Percentiles rank a stretch among this genome's conserved stretches.
phyloP scores from a whole-genome alignment of 2,113 vertebrate genomes.

The Ivindomyrus marchei region DNA sequence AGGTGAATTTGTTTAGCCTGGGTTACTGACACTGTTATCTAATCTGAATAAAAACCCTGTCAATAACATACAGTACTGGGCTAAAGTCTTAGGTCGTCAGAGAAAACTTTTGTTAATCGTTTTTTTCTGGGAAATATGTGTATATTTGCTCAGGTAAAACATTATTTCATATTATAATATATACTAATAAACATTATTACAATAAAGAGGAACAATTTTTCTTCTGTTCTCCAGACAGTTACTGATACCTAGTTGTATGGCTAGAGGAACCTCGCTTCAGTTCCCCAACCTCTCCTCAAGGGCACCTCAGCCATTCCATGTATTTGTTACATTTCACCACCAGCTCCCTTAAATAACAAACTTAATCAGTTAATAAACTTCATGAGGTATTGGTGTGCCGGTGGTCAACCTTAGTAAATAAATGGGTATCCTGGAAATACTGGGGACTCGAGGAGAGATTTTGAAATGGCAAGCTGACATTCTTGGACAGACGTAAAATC shows the following conservation, averaged over 20 bases:
- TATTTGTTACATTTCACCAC: background rate
- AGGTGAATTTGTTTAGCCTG: background rate
- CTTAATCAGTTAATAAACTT: background rate
- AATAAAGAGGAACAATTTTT: background rate
- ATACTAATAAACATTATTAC: background rate
- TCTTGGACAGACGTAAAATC: background rate
- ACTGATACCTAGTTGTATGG: too few relatives aligned
- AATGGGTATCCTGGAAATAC: background rate
- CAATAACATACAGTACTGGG: background rate
- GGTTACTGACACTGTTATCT: background rate
- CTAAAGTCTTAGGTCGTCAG: background rate
- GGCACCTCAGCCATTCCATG: background rate
- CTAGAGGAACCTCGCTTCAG: background rate
- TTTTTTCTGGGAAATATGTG: background rate
- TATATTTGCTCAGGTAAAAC: background rate
- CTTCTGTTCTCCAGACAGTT: too few relatives aligned
- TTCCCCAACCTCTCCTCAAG: background rate
- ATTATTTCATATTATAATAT: background rate
- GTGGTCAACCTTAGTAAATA: background rate
- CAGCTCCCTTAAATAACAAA: background rate
- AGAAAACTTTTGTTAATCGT: background rate
- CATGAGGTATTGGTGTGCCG: background rate
- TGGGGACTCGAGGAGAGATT: background rate
- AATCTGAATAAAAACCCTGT: background rate
- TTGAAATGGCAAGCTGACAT: background rate